Evolutionary conservation across 2,888 invertebrate genomes (phyloP), one percentile per base, ranked within the genome.

Genomic region (Piscicola geometra): DNA sequence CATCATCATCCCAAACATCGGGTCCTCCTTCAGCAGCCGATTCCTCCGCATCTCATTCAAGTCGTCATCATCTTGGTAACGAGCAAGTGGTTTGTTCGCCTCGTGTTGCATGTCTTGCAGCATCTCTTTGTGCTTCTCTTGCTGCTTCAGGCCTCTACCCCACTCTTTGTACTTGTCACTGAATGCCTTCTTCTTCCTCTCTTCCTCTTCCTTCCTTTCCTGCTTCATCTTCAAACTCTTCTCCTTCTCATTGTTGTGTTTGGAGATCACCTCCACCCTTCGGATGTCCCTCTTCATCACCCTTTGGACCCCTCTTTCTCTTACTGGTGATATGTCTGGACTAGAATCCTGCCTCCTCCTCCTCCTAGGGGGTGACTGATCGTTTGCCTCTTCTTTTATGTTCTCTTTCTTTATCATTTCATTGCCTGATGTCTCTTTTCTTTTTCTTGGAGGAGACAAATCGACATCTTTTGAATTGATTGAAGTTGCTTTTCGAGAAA

Each of bases 1-100:
- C 75, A 89, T 88, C 36, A 97, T 91, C 81, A 94, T 96, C 69
- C 90, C 89, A 76, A 94, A 86, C 97, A 98, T 97, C 0, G 98
- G 97, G 87, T 99, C 98, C 0, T 93, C 97, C 0, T 89, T 91
- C 76, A 92, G 88, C 80, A 93, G 82, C 79, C 81, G 78, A 15
- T 82, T 89, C 75, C 90, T 90, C 47, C 95, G 85, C 81, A 90
- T 88, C 0, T 87, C 87, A 81, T 99, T 96, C 81, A 98, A 86
- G 85, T 97, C 98, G 33, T 88, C 89, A 83, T 99, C 98, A 81
- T 93, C 92, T 1, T 89, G 90, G 83, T 93, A 92, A 41, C 98
- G 88, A 0, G 98, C 95, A 73, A 99, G 85, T 0, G 97, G 97
- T 83, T 98, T 98, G 35, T 89, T 88, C 82, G 93, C 91, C 84